Evolutionary conservation across 92 coral and sea anemone genomes (phyloP).

Genomic region (Hydrozoanthus gracilis): DNA sequence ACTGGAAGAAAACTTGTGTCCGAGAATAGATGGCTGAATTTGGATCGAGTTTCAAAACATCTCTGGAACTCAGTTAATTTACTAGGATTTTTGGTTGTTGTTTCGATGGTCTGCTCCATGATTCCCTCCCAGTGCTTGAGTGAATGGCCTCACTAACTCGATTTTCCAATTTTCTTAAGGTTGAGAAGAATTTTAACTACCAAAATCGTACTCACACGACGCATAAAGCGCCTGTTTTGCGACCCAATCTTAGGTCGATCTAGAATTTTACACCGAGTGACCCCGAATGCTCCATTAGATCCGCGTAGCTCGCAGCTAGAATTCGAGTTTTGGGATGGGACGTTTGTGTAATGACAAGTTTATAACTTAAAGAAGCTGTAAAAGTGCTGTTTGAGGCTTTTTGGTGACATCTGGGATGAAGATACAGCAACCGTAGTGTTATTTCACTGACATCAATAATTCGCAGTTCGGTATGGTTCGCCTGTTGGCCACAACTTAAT

Average conservation of each 20-base stretch:
- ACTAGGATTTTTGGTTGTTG: constrained; percentile 47
- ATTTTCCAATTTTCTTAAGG: constrained; percentile 17
- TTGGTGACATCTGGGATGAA: constrained; percentile 19
- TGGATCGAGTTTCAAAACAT: constrained; percentile 93
- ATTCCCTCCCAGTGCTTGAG: constrained; percentile 29
- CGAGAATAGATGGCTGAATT: constrained; percentile 46
- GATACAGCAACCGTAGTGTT: not conserved
- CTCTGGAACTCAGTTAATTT: constrained; percentile 78
- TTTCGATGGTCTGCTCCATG: constrained; percentile 27
- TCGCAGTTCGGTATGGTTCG: not conserved
- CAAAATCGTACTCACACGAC: not conserved
- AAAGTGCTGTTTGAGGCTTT: constrained; percentile 12
- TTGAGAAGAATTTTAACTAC: constrained; percentile 20
- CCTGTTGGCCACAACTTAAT: constrained; percentile 22
- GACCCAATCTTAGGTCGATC: constrained; percentile 59
- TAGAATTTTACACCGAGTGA: constrained; percentile 61
- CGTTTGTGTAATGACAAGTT: constrained; percentile 35
- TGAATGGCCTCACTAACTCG: constrained; percentile 15
- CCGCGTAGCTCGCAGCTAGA: constrained; percentile 16
- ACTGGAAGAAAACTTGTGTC: not conserved
- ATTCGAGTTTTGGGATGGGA: constrained; percentile 44
- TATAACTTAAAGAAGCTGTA: constrained; percentile 18
- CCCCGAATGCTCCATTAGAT: constrained; percentile 46
- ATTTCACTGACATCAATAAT: constrained; percentile 38
- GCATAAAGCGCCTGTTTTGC: constrained; percentile 27